Percentiles rank a stretch among this genome's conserved stretches.
phyloP scores from a whole-genome alignment of 2,113 vertebrate genomes.

The Epinephelus cyanopodus region DNA sequence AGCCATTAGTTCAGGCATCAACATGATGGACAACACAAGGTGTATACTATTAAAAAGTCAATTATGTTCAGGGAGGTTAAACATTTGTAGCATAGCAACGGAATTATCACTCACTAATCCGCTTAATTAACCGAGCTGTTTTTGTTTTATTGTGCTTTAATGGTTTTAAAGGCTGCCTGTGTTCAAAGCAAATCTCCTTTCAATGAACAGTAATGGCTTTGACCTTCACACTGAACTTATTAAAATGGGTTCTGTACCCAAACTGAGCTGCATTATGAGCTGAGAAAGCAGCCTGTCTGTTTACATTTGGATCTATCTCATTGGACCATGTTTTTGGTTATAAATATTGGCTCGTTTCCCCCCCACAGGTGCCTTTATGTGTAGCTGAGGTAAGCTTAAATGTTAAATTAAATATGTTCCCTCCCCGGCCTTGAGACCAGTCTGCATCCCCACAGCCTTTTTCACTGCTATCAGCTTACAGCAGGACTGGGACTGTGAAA shows the following conservation, averaged over 20 bases:
- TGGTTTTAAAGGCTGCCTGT: background rate
- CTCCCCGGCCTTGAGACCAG: slow-evolving; percentile 23
- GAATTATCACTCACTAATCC: background rate
- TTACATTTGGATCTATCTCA: background rate
- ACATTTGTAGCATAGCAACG: background rate
- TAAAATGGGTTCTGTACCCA: background rate
- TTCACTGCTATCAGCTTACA: slow-evolving; percentile 53
- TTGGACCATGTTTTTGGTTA: background rate
- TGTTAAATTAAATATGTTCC: slow-evolving; percentile 42
- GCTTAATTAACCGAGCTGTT: background rate
- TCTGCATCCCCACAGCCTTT: slow-evolving; percentile 29
- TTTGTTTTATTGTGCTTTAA: background rate
- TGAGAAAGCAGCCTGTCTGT: background rate
- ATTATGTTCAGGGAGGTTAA: background rate
- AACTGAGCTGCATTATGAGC: background rate
- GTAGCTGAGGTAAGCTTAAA: slow-evolving; percentile 19
- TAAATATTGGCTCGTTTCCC: slow-evolving; percentile 4
- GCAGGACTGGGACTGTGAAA: slow-evolving; percentile 63
- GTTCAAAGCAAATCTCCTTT: slow-evolving; percentile 1
- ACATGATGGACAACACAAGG: slow-evolving; percentile 42
- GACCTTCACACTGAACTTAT: slow-evolving; percentile 32
- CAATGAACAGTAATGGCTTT: slow-evolving; percentile 14
- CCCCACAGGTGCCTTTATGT: slow-evolving; percentile 20
- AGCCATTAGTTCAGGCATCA: slow-evolving; percentile 1
- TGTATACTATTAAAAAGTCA: background rate